A percentile compares a stretch with the other conserved stretches of the same genome.
These are phyloP conservation scores for Aethina tumida DNA, from an alignment of 1,140 invertebrate species.

Conservation along the genomic window DNA sequence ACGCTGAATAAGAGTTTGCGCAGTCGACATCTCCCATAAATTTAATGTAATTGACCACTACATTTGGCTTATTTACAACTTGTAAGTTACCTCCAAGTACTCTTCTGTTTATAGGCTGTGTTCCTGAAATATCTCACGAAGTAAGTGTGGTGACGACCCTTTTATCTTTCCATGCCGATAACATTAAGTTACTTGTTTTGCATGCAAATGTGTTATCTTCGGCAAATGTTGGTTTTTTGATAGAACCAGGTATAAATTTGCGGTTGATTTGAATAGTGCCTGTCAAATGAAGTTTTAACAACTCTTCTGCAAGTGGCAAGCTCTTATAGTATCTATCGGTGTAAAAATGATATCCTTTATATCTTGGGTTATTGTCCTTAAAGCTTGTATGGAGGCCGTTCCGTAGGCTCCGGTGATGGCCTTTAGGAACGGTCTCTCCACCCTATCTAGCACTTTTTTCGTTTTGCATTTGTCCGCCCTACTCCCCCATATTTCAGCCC, in stretches of 20 bases:
- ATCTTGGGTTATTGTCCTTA: constrained; percentile 5
- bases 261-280: constrained; percentile 9
- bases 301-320: constrained; percentile 6
- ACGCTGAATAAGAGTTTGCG: constrained; percentile 25
- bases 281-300: too few species aligned
- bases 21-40: constrained; percentile 28
- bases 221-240: constrained; percentile 13
- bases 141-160: constrained; percentile 11
- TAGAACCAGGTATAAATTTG: constrained; percentile 11
- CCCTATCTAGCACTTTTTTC: too few species aligned
- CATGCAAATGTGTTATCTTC: constrained; percentile 7
- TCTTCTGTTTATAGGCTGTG: constrained; percentile 1
- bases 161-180: constrained; percentile 13
- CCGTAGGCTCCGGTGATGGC: too few species aligned
- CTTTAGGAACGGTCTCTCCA: too few species aligned
- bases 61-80: constrained; percentile 18
- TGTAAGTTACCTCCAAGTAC: constrained; percentile 2
- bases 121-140: constrained; percentile 7
- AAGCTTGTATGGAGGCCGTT: too few species aligned
- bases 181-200: too few species aligned
- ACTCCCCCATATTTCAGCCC: too few species aligned
- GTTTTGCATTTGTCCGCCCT: too few species aligned
- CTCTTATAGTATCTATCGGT: constrained; percentile 9
- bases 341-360: constrained; percentile 8
- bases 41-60: too few species aligned